Percentiles rank a stretch among this genome's conserved stretches.
Conservation (phyloP, 2,797 vertebrate species). For the Anguilla obscura region DNA sequence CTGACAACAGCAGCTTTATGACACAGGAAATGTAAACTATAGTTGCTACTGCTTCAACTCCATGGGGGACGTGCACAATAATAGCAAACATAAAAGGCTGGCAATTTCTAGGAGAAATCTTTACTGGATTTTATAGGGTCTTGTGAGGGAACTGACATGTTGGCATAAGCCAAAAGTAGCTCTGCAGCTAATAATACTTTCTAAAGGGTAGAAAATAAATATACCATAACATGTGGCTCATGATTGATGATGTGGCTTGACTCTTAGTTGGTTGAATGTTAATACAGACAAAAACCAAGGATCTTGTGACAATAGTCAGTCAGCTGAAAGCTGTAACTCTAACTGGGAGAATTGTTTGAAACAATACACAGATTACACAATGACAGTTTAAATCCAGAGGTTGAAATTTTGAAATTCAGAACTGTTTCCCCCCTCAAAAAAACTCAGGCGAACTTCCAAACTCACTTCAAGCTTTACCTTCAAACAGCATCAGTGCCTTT, state of each 20-base stretch:
- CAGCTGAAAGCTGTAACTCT: background rate
- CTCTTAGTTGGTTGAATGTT: background rate
- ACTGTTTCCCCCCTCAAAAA: no score
- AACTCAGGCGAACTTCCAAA: background rate
- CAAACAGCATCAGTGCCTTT: background rate
- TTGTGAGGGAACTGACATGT: background rate
- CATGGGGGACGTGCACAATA: background rate
- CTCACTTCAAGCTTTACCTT: background rate
- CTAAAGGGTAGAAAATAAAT: background rate
- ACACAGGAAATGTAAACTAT: conserved; percentile 21
- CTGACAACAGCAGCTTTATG: conserved; percentile 1
- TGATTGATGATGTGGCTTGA: background rate
- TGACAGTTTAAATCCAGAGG: background rate
- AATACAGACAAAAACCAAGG: background rate
- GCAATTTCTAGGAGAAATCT: conserved; percentile 18
- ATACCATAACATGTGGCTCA: background rate
- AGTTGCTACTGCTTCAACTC: background rate
- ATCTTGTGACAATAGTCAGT: background rate
- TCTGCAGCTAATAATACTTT: background rate
- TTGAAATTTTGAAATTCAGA: background rate
- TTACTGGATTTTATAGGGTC: conserved; percentile 18
- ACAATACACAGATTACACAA: background rate
- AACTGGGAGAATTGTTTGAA: background rate
- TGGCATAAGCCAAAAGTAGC: conserved; percentile 16
- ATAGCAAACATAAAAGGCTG: conserved; percentile 17